Evolutionary conservation across 2,113 vertebrate species (phyloP).

Genomic region (Motacilla tschutschensis): DNA sequence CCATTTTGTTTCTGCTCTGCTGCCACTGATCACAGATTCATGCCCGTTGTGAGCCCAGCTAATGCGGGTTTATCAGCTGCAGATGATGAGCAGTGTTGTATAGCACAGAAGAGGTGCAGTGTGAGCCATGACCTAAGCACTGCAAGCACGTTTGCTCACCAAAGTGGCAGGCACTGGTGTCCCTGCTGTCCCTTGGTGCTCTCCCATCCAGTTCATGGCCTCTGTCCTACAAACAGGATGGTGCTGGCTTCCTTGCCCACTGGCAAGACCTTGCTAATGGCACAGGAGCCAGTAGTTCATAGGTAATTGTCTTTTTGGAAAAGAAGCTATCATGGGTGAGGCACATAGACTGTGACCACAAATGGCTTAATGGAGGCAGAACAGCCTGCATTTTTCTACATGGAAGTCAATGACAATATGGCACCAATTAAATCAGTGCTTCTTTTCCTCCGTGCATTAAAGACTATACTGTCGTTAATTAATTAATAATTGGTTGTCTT

Average conservation of each 20-base stretch:
- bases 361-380: neutral
- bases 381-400: neutral
- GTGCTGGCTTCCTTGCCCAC: accelerated
- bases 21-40: neutral
- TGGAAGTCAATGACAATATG: neutral
- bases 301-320: neutral
- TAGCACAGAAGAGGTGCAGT: neutral
- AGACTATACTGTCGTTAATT: neutral
- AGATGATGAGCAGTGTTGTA: accelerated
- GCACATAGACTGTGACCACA: neutral
- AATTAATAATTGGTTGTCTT: neutral
- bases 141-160: accelerated
- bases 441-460: neutral
- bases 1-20: neutral
- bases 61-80: neutral
- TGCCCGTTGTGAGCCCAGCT: accelerated
- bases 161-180: neutral
- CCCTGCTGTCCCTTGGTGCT: neutral
- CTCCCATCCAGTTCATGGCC: neutral
- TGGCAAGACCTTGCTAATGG: neutral
- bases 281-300: neutral
- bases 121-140: neutral
- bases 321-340: accelerated
- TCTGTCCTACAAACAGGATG: accelerated
- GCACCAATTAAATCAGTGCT: neutral